These are phyloP conservation scores for Torymus auratus DNA, from an alignment of 2,888 invertebrate species.

Conservation along the genomic window DNA sequence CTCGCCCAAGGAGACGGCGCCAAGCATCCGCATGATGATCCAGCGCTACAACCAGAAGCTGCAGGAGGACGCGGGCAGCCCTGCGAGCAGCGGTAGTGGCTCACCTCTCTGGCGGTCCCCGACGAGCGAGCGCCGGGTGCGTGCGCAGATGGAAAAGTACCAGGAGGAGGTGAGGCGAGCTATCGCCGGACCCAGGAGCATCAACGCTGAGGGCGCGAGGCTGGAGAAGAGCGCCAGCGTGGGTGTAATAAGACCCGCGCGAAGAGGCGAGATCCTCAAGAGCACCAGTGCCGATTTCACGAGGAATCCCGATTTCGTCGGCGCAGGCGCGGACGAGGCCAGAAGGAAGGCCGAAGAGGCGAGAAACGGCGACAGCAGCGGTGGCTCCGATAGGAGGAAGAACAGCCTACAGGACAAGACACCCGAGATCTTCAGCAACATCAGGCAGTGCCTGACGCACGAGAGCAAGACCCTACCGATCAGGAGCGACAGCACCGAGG, in stretches of 20 bases:
- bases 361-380: not conserved
- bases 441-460: slow-evolving; percentile 37
- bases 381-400: not conserved
- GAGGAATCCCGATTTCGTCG: slow-evolving; percentile 30
- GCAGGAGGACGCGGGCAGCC: slow-evolving; percentile 56
- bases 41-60: slow-evolving; percentile 80
- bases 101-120: slow-evolving; percentile 84
- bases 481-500: not conserved
- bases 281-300: slow-evolving; percentile 52
- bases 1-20: slow-evolving; percentile 82
- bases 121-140: slow-evolving; percentile 80
- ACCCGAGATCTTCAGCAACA: slow-evolving; percentile 49
- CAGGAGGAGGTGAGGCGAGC: slow-evolving; percentile 76
- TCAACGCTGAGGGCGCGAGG: slow-evolving; percentile 65
- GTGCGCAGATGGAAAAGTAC: slow-evolving; percentile 78
- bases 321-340: not conserved
- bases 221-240: slow-evolving; percentile 82
- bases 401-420: slow-evolving; percentile 48
- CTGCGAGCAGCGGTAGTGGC: slow-evolving; percentile 80
- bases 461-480: slow-evolving; percentile 38
- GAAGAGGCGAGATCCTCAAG: slow-evolving; percentile 44
- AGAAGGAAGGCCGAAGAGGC: not conserved
- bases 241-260: slow-evolving; percentile 75
- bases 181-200: slow-evolving; percentile 51
- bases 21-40: slow-evolving; percentile 85